phyloP scores from a whole-genome alignment of 2,797 vertebrate genomes.

The Dallia pectoralis region DNA sequence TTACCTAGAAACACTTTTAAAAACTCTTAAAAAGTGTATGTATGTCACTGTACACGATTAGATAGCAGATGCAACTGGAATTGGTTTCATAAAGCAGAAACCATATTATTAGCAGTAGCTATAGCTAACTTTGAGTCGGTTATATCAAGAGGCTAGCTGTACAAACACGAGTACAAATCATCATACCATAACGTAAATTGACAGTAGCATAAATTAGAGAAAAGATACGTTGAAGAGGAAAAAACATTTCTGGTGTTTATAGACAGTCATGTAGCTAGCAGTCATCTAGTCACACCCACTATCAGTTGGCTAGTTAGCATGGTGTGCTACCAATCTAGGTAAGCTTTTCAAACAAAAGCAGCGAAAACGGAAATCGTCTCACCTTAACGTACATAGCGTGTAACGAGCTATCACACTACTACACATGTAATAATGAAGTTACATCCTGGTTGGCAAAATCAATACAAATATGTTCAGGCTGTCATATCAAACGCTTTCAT shows the following conservation, averaged over 20 bases:
- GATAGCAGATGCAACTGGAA: neutral
- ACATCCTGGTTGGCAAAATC: too few species aligned
- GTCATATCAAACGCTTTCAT: neutral
- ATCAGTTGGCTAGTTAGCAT: neutral
- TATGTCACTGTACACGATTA: neutral
- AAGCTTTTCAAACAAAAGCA: too few species aligned
- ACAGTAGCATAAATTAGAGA: neutral
- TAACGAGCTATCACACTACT: too few species aligned
- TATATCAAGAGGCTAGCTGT: neutral
- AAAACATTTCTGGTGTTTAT: too few species aligned
- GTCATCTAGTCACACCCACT: neutral
- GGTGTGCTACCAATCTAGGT: neutral
- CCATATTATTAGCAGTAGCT: neutral
- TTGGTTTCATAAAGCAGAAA: neutral
- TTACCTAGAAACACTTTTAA: neutral
- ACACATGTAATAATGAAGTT: too few species aligned
- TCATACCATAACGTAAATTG: neutral
- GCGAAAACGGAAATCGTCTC: too few species aligned
- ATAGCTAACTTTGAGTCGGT: slow-evolving; percentile 1
- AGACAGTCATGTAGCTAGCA: neutral
- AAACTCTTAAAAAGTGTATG: neutral
- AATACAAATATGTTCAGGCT: neutral
- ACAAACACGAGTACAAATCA: neutral
- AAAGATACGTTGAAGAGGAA: neutral
- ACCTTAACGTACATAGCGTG: too few species aligned